phyloP scores from a whole-genome alignment of 1,140 invertebrate species.

The Drosophila melanica region DNA sequence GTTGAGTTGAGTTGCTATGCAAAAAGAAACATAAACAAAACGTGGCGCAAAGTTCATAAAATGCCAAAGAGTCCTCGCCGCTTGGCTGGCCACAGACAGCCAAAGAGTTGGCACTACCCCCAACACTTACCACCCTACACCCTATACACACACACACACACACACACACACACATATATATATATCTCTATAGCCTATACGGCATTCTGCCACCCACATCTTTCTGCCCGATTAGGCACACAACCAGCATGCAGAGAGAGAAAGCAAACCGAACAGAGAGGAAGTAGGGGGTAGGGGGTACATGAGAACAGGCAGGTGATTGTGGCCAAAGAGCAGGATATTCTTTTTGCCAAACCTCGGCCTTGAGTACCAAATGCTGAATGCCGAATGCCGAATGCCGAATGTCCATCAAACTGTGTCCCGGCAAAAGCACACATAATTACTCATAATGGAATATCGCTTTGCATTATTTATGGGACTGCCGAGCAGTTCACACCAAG shows the following conservation, averaged over 20 bases:
- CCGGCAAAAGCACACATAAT: slow-evolving; percentile 15
- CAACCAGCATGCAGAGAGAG: background rate
- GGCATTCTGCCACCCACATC: slow-evolving; percentile 1
- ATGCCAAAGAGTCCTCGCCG: slow-evolving; percentile 25
- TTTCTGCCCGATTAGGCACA: slow-evolving; percentile 47
- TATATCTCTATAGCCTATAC: no score
- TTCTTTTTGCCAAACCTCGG: background rate
- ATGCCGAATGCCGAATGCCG: background rate
- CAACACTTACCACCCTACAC: no score
- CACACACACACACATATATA: no score
- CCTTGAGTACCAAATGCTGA: background rate
- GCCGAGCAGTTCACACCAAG: slow-evolving; percentile 6
- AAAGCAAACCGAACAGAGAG: background rate
- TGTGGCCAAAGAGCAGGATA: background rate
- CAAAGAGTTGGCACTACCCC: slow-evolving; percentile 9
- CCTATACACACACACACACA: no score
- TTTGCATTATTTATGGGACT: slow-evolving; percentile 32
- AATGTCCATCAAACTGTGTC: slow-evolving; percentile 1
- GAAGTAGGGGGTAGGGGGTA: no score
- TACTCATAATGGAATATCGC: slow-evolving; percentile 37
- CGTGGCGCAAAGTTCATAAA: slow-evolving; percentile 37
- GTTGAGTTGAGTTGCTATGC: slow-evolving; percentile 22
- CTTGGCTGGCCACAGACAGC: slow-evolving; percentile 20
- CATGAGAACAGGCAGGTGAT: slow-evolving; percentile 8
- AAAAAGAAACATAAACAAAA: slow-evolving; percentile 48